phyloP scores from a whole-genome alignment of 2,113 vertebrate genomes.

The Poeciliopsis retropinna region DNA sequence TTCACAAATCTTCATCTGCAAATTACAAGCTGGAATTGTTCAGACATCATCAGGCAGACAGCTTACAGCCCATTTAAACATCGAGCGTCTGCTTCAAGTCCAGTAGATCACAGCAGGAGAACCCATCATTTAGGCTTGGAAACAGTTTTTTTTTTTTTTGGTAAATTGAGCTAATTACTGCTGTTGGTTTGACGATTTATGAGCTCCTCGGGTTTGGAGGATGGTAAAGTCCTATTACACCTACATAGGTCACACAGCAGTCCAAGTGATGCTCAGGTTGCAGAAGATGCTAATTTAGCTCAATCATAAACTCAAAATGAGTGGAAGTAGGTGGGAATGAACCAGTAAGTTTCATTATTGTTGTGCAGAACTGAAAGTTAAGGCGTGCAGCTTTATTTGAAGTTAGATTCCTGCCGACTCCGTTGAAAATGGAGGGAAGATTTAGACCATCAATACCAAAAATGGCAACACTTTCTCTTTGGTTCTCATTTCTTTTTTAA shows the following conservation, averaged over 20 bases:
- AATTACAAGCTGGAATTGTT: not conserved
- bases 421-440: not conserved
- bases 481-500: constrained; percentile 11
- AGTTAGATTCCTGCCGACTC: constrained; percentile 4
- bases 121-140: constrained; percentile 21
- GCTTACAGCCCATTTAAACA: constrained; percentile 19
- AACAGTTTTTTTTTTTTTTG: constrained; percentile 6
- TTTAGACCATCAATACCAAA: not conserved
- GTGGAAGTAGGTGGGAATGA: constrained; percentile 8
- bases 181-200: constrained; percentile 23
- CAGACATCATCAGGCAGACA: constrained; percentile 9
- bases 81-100: constrained; percentile 23
- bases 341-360: constrained; percentile 6
- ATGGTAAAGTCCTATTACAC: constrained; percentile 27
- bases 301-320: constrained; percentile 15
- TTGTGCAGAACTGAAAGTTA: not conserved
- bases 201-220: constrained; percentile 22
- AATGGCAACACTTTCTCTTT: not conserved
- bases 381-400: not conserved
- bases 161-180: constrained; percentile 61
- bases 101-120: constrained; percentile 34
- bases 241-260: constrained; percentile 20
- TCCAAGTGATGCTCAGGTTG: constrained; percentile 9
- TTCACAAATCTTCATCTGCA: not conserved
- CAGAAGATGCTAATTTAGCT: not conserved